Percentiles rank a stretch among this genome's conserved stretches.
These are phyloP conservation scores for Pomacea canaliculata DNA, from an alignment of 2,888 invertebrate genomes.

Conservation along the genomic window DNA sequence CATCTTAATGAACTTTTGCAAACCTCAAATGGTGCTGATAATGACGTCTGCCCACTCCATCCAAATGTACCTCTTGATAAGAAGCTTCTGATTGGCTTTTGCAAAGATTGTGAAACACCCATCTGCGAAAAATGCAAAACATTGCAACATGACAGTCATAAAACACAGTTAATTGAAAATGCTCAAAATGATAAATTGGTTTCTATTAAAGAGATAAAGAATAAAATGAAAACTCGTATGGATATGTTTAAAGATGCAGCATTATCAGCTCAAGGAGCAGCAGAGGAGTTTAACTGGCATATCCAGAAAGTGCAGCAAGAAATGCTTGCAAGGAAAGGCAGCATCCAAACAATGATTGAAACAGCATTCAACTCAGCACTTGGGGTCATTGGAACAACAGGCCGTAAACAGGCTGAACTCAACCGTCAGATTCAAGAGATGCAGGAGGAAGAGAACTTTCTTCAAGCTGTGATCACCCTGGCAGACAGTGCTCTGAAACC, in stretches of 20 bases:
- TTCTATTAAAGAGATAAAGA: neutral
- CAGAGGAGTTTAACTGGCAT: neutral
- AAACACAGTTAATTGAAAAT: neutral
- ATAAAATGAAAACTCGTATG: neutral
- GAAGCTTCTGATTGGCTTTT: slow-evolving; percentile 13
- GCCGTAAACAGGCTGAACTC: slow-evolving; percentile 13
- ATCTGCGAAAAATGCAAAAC: slow-evolving; percentile 16
- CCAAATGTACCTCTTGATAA: slow-evolving; percentile 5
- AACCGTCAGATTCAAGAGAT: slow-evolving; percentile 18
- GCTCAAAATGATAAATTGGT: neutral
- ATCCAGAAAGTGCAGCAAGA: slow-evolving; percentile 1
- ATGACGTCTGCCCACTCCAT: slow-evolving; percentile 2
- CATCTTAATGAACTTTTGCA: no score
- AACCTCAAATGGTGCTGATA: neutral
- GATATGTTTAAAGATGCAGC: slow-evolving; percentile 18
- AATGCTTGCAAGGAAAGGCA: slow-evolving; percentile 17
- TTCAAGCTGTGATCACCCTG: slow-evolving; percentile 4
- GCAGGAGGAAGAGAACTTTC: slow-evolving; percentile 8
- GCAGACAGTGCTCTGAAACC: slow-evolving; percentile 1
- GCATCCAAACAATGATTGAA: slow-evolving; percentile 14
- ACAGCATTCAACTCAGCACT: slow-evolving; percentile 10
- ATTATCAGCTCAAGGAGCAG: neutral
- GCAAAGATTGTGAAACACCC: slow-evolving; percentile 8
- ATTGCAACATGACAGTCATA: slow-evolving; percentile 16
- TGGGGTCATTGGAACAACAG: slow-evolving; percentile 8